These are phyloP conservation scores for Caprella mutica DNA, from an alignment of 2,888 invertebrate species.

Conservation along the genomic window DNA sequence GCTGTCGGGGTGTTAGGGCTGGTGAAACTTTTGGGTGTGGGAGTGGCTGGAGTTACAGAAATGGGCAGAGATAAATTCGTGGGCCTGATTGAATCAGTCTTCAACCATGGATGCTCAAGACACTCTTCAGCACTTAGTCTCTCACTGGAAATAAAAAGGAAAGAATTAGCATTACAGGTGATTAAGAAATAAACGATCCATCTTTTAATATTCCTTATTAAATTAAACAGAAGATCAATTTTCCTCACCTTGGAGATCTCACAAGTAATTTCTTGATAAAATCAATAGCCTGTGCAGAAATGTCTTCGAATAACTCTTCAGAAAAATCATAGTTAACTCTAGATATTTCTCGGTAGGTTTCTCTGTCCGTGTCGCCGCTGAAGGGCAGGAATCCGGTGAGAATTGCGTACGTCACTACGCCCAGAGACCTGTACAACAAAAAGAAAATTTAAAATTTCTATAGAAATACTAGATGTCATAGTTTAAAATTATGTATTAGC, in stretches of 20 bases:
- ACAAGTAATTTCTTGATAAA: slow-evolving; percentile 51
- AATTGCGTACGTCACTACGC: slow-evolving; percentile 54
- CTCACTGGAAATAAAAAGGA: not conserved
- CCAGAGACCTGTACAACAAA: slow-evolving; percentile 43
- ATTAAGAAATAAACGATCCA: too few relatives aligned
- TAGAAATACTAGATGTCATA: too few relatives aligned
- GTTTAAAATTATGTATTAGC: too few relatives aligned
- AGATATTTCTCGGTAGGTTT: slow-evolving; percentile 56
- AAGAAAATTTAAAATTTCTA: too few relatives aligned
- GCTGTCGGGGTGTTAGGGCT: too few relatives aligned
- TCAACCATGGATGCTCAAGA: slow-evolving; percentile 1
- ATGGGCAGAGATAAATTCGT: not conserved
- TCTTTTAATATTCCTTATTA: too few relatives aligned
- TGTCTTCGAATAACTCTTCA: slow-evolving; percentile 51
- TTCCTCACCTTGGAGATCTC: slow-evolving; percentile 50
- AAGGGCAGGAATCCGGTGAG: slow-evolving; percentile 56
- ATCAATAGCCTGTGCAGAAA: slow-evolving; percentile 50
- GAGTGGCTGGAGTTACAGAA: not conserved
- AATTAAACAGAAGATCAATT: too few relatives aligned
- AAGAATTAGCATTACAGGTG: not conserved
- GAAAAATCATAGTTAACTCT: too few relatives aligned
- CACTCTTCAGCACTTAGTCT: slow-evolving; percentile 6
- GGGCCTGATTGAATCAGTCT: slow-evolving; percentile 4
- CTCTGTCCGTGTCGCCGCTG: slow-evolving; percentile 54
- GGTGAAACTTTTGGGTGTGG: not conserved